Evolutionary conservation across 23 tunicate species (phyloP), one percentile per base, ranked within the genome.

Genomic region (Halocynthia aurantium): DNA sequence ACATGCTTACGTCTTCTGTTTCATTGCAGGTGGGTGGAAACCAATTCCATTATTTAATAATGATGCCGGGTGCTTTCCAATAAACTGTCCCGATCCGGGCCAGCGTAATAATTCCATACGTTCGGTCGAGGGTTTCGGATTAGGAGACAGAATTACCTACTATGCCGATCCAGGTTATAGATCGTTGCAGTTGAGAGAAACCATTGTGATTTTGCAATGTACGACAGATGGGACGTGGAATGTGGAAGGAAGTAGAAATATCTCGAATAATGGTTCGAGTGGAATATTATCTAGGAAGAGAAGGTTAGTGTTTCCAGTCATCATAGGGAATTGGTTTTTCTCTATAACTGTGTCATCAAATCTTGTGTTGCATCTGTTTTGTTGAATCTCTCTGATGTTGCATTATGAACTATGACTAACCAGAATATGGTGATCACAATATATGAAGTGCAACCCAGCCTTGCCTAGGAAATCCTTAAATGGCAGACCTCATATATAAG

Each of bases 71-170:
- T 88, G 95, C 60, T 81, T 60, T 50, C 57, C 61, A 17, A 21
- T 83, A 10, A 8, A 77, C 51, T 88, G 95, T 55, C 22, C 66
- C 11, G 95, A 88, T 55, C 95, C 95, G 5, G 95, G 95, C 0
- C 50, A n/a, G 20, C 69, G 78, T 7, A 7, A 40, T 13, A 54
- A 83, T 57, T 72, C 88, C 7, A 64, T 56, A 7, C 78, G 84
- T 7, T 15, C n/a, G 31, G 71, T 83, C 50, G 54, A 54, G 8
- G 86, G 87, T 6, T 78, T 72, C 52, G 75, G 55, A 17, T 52
- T 70, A 8, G 62, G 61, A 31, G 81, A 78, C 55, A 52, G 81
- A 6, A 66, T 88, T 12, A 79, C 76, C 1, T 88, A 88, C 62
- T 57, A 19, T 53, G 87, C 95, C 6, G 63, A 71, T 67, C 81